Conservation (phyloP, 2,888 invertebrate genomes). For the Poecilobothrus nobilitatus region DNA sequence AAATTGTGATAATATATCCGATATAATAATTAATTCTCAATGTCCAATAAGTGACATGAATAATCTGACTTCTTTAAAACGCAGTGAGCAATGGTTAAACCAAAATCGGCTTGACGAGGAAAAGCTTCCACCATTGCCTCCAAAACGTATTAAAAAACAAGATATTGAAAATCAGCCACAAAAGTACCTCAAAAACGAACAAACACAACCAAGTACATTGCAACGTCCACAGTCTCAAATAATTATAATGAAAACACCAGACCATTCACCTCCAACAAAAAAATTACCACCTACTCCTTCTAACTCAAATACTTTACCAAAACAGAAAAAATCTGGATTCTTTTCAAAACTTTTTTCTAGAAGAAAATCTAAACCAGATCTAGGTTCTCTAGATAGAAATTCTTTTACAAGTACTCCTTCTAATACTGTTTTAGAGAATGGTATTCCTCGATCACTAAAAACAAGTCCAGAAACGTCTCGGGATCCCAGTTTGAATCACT, state of each 20-base stretch:
- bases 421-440: background rate
- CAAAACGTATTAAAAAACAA: conserved; percentile 62
- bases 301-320: conserved; percentile 43
- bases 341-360: conserved; percentile 57
- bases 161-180: conserved; percentile 37
- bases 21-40: conserved; percentile 39
- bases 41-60: conserved; percentile 47
- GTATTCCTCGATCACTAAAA: conserved; percentile 17
- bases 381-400: conserved; percentile 20
- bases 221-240: conserved; percentile 34
- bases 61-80: conserved; percentile 44
- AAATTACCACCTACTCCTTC: conserved; percentile 47
- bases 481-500: conserved; percentile 36
- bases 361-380: conserved; percentile 47
- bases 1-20: conserved; percentile 40
- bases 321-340: conserved; percentile 54
- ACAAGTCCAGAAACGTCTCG: conserved; percentile 30
- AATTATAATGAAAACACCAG: conserved; percentile 39
- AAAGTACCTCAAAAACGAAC: conserved; percentile 14
- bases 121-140: conserved; percentile 68
- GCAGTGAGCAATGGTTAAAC: conserved; percentile 31
- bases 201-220: conserved; percentile 22
- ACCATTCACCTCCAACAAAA: conserved; percentile 48
- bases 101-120: conserved; percentile 50
- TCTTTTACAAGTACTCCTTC: conserved; percentile 4